Conservation (phyloP, 1,140 invertebrate genomes). For the Marisa cornuarietis region DNA sequence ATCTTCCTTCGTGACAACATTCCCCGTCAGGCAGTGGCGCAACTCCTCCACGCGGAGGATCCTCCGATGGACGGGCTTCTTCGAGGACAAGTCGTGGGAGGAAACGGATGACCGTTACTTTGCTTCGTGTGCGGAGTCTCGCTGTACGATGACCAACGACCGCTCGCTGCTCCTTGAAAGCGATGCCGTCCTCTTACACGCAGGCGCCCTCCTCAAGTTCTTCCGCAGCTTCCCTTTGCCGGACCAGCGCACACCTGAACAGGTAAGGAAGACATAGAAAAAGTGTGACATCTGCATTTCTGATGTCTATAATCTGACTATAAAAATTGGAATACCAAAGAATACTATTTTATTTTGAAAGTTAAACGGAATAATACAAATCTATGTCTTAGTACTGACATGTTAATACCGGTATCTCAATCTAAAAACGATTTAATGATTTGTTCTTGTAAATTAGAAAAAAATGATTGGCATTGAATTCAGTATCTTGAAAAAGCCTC, state of each 20-base stretch:
- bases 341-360: too few relatives aligned
- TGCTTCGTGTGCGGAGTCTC: slow-evolving; percentile 38
- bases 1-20: slow-evolving; percentile 12
- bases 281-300: too few relatives aligned
- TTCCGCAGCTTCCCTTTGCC: slow-evolving; percentile 33
- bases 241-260: slow-evolving; percentile 28
- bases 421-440: too few relatives aligned
- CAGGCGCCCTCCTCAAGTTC: slow-evolving; percentile 39
- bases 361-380: too few relatives aligned
- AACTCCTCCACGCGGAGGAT: slow-evolving; percentile 29
- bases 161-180: slow-evolving; percentile 33
- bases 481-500: too few relatives aligned
- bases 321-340: too few relatives aligned
- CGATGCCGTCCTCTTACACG: slow-evolving; percentile 54
- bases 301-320: too few relatives aligned
- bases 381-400: too few relatives aligned
- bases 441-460: too few relatives aligned
- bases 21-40: slow-evolving; percentile 15
- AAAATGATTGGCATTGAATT: too few relatives aligned
- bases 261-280: slow-evolving; percentile 27
- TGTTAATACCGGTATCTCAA: too few relatives aligned
- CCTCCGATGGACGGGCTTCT: slow-evolving; percentile 35
- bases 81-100: slow-evolving; percentile 33
- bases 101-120: slow-evolving; percentile 34
- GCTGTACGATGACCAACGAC: slow-evolving; percentile 52